phyloP scores from a whole-genome alignment of 2,797 vertebrate species.

The Anisognathus igniventris region DNA sequence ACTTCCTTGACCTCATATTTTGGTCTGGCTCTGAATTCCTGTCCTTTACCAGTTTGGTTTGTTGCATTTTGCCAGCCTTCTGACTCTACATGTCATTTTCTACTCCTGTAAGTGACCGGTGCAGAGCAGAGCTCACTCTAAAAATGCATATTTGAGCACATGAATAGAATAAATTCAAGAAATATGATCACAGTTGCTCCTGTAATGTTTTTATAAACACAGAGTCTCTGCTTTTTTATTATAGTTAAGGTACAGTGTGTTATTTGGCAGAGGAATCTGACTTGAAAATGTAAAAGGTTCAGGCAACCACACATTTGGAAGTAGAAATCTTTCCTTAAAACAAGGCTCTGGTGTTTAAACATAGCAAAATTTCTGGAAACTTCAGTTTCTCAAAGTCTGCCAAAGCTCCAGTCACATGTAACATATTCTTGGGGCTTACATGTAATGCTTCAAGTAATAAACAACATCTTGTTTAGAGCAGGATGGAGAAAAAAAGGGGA shows the following conservation, averaged over 20 bases:
- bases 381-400: conserved; percentile 75
- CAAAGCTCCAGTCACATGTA: conserved; percentile 79
- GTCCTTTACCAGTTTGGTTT: conserved; percentile 68
- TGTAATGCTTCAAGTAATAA: conserved; percentile 79
- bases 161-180: conserved; percentile 68
- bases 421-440: conserved; percentile 78
- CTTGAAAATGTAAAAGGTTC: conserved; percentile 81
- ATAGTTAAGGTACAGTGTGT: conserved; percentile 81
- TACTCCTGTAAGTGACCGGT: conserved; percentile 59
- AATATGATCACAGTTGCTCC: conserved; percentile 74
- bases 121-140: conserved; percentile 31
- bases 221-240: conserved; percentile 72
- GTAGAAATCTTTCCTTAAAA: conserved; percentile 81
- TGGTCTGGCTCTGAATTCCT: conserved; percentile 72
- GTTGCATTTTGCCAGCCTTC: conserved; percentile 53
- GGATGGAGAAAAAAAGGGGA: conserved; percentile 23
- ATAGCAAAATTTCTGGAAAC: conserved; percentile 81
- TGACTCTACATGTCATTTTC: conserved; percentile 66
- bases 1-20: conserved; percentile 76
- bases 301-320: conserved; percentile 83
- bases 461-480: conserved; percentile 80
- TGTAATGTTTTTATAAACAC: conserved; percentile 72
- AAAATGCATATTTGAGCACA: conserved; percentile 63
- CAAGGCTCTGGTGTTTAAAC: conserved; percentile 78
- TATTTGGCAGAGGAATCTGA: conserved; percentile 79